Evolutionary conservation across 2,888 invertebrate species (phyloP), one percentile per base, ranked within the genome.

Genomic region (Amblyjoppa fuscipennis): DNA sequence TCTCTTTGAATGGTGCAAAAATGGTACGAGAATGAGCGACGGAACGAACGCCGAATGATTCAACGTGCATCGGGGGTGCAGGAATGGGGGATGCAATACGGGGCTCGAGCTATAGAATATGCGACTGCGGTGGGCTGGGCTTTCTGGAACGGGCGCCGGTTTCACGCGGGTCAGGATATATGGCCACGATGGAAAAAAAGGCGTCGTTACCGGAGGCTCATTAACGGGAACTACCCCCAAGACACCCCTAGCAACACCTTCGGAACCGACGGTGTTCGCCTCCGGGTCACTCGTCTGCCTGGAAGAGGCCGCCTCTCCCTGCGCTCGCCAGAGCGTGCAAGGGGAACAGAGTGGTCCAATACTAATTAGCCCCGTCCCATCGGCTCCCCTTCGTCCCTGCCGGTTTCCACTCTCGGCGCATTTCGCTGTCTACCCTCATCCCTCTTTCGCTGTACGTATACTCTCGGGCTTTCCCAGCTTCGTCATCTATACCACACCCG

Each of bases 131-230:
- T 64, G 68, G 20, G 66, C 56, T 5, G 56, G 28, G 41, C 13
- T 59, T 34, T 34, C 34, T 9, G 56, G 41, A 13, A 80, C 31
- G 59, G 53, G 56, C 28, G 16, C 61, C 31, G 70, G 74, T 70
- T 80, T 80, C 70, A 38, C 56, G 45, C 71, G 34, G 53, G 66
- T 13, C 81, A 87, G 89, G 87, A 91, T 91, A 88, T 92, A 91
- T 91, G 89, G 87, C 84, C 85, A 77, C 80, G 88, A 81, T 88
- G 85, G 88, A 92, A 91, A 75, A 74, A 92, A 91, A 91, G 89
- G 90, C 90, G 90, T 92, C 92, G 92, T 93, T 93, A 93, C 90
- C 88, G 89, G 91, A 90, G 91, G 90, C 93, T 93, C 93, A 92
- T 93, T 93, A 93, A 92, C 89, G 90, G 88, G 86, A 93, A 93